Base-by-base conservation (phyloP, 2,797 vertebrate species). In the Pseudochaenichthys georgianus region DNA sequence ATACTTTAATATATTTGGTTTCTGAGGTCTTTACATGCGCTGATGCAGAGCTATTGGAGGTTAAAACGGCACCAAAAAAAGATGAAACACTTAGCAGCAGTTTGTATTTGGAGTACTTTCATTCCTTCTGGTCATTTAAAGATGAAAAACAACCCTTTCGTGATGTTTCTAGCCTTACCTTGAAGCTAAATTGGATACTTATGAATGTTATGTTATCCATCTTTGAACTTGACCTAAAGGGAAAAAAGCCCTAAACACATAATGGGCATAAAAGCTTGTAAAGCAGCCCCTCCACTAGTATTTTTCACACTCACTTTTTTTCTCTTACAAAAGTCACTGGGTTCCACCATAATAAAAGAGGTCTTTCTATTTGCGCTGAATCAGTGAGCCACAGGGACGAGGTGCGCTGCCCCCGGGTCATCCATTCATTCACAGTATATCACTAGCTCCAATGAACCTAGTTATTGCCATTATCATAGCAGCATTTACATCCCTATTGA, bases 381-480 rank as follows among this genome's bases (percentile, higher is more conserved):
- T 92, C 88, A 89, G 80, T 82, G 78, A 87, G 89, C 83, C 88
- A 86, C 84, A 68, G 87, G 90, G 83, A 85, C 70, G 69, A 85
- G 85, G 80, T 81, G 80, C 83, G 63, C 85, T 83, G 74, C 89
- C 89, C 89, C 79, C 68, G 87, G 92, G 93, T 93, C 92, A 91
- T 88, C 89, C 89, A 85, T 90, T 93, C 89, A 89, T 93, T 93
- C 89, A 75, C 85, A 87, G 87, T 92, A 93, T 91, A 92, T 93
- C 91, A 89, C 91, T 88, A 78, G 88, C 92, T 93, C 92, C 89
- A 92, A 90, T 94, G 90, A 93, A 90, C 87, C 89, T 88, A 89
- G 89, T 93, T 93, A 94, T 93, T 94, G 92, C 90, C 84, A 92
- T 94, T 94, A 95, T 94, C 91, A 93, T 92, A 88, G 90, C 88